Evolutionary conservation across 2,113 vertebrate genomes (phyloP), one percentile per base, ranked within the genome.

Genomic region (Perca schrenkii): DNA sequence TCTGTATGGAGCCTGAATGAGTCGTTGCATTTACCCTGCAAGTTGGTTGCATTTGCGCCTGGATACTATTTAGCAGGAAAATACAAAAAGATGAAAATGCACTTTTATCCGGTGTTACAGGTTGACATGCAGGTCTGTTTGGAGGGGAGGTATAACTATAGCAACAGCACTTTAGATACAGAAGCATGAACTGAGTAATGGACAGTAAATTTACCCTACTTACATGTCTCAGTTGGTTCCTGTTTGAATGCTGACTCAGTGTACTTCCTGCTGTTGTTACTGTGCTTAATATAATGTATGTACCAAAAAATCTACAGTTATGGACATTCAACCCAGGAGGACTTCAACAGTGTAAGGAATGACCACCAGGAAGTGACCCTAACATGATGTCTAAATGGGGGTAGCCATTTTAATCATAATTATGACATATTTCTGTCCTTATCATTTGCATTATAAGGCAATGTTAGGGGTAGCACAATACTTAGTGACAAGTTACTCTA

Each of bases 1-100:
- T 86, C 89, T 90, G 89, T 83, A 88, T 74, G 89, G 90, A 88
- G 86, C 83, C 77, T 22, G 89, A 91, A 93, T 91, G 92, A 92
- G 85, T 86, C 82, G 73, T 77, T 46, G 82, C 89, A 87, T 93
- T 92, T 88, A 90, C 90, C 79, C 87, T 46, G 87, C 89, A 54
- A 90, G 87, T 90, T 86, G 84, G 85, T 79, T 58, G 75, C 88
- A 86, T 91, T 89, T 86, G 80, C 86, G 83, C 72, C 71, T 71
- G 72, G 77, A 82, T 88, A 80, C 82, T 86, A 79, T 92, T 91
- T 83, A 88, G 83, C 77, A 46, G 90, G 83, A 83, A 89, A 78
- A 87, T 85, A 69, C 81, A 57, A 62, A 84, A 85, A 88, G 85
- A 89, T 91, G 82, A 80, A 89, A 83, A 83, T 86, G 87, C 54